phyloP scores from a whole-genome alignment of 2,797 vertebrate species.

The Acridotheres tristis region DNA sequence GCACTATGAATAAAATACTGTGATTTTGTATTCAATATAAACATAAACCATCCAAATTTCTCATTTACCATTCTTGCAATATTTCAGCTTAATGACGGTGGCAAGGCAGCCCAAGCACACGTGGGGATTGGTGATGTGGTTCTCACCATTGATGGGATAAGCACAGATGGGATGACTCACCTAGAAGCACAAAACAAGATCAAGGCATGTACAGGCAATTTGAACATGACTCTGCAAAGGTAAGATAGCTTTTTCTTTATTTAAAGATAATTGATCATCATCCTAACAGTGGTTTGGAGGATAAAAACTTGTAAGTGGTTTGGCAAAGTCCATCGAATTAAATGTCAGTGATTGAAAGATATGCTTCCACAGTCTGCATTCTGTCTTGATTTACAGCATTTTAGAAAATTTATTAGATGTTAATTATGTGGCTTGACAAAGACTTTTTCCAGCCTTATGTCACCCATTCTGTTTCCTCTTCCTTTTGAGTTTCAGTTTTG shows the following conservation, averaged over 20 bases:
- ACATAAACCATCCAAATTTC: not conserved
- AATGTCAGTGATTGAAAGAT: not conserved
- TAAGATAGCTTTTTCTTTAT: conserved; percentile 67
- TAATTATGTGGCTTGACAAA: not conserved
- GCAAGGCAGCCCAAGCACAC: conserved; percentile 89
- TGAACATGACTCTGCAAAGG: conserved; percentile 94
- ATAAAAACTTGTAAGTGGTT: not conserved
- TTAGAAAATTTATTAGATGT: not conserved
- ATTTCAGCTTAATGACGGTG: conserved; percentile 90
- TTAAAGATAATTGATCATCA: not conserved
- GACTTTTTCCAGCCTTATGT: not conserved
- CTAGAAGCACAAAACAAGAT: conserved; percentile 99
- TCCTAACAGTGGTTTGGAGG: not conserved
- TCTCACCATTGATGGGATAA: conserved; percentile 91
- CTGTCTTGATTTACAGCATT: not conserved
- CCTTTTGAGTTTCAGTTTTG: not conserved
- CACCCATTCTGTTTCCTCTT: not conserved
- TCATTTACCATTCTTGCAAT: not conserved
- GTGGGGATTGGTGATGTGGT: conserved; percentile 92
- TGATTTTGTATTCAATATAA: not conserved
- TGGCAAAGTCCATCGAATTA: not conserved
- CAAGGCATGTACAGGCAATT: conserved; percentile 89
- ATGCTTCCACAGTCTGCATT: not conserved
- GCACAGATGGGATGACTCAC: conserved; percentile 92
- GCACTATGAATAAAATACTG: not conserved